Percentiles rank a stretch among this genome's conserved stretches.
Conservation (phyloP, 1,140 invertebrate genomes). For the Anastatus disparis region DNA sequence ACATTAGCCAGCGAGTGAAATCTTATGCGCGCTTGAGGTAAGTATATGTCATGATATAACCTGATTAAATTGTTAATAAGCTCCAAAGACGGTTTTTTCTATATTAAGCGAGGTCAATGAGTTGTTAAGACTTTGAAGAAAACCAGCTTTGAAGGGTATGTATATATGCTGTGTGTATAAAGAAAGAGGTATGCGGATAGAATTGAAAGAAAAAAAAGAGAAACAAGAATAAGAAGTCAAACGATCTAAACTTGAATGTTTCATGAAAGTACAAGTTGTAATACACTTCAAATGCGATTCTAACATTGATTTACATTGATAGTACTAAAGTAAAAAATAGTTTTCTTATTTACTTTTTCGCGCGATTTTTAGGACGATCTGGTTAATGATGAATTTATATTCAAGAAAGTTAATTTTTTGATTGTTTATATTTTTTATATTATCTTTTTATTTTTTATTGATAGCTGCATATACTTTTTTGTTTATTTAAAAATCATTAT, state of each 20-base stretch:
- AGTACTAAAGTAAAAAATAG: background rate
- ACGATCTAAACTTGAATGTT: conserved; percentile 34
- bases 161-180: too few relatives aligned
- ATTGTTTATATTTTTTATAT: too few relatives aligned
- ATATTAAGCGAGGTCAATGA: conserved; percentile 9
- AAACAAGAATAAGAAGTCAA: conserved; percentile 37
- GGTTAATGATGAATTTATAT: too few relatives aligned
- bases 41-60: conserved; percentile 18
- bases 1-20: conserved; percentile 4
- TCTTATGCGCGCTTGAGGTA: conserved; percentile 21
- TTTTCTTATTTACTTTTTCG: background rate
- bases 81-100: conserved; percentile 11
- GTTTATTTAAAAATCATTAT: too few relatives aligned
- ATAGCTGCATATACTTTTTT: too few relatives aligned
- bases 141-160: too few relatives aligned
- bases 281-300: conserved; percentile 8
- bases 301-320: conserved; percentile 31
- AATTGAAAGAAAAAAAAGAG: conserved; percentile 11
- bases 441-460: too few relatives aligned
- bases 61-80: conserved; percentile 31
- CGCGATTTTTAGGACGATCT: too few relatives aligned
- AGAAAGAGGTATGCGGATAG: too few relatives aligned
- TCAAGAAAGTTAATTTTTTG: too few relatives aligned
- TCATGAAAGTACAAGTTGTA: conserved; percentile 38
- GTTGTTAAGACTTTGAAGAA: too few relatives aligned